Evolutionary conservation across 2,113 vertebrate genomes (phyloP).

Genomic region (Pomatostomus ruficeps): DNA sequence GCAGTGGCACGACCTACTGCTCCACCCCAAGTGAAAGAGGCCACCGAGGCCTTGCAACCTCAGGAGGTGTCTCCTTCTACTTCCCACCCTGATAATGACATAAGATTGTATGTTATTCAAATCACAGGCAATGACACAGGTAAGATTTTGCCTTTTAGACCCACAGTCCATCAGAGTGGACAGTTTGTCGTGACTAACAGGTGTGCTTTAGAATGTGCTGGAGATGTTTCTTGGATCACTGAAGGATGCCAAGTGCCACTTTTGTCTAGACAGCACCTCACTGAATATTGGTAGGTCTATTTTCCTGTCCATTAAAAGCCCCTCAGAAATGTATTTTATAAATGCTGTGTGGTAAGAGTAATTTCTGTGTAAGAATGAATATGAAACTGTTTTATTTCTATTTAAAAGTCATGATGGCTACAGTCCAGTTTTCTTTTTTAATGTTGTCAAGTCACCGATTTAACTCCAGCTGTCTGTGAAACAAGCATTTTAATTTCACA

Average conservation of each 20-base stretch:
- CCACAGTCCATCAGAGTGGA: constrained; percentile 34
- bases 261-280: constrained; percentile 35
- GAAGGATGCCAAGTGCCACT: constrained; percentile 48
- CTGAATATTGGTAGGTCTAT: constrained; percentile 27
- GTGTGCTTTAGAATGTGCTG: constrained; percentile 38
- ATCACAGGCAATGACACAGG: constrained; percentile 83
- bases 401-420: background rate
- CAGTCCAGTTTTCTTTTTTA: background rate
- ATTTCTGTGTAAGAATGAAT: background rate
- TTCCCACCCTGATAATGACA: constrained; percentile 63
- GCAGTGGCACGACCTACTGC: constrained; percentile 51
- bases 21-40: constrained; percentile 38
- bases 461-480: constrained; percentile 62
- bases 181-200: constrained; percentile 32
- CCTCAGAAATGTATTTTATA: background rate
- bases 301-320: background rate
- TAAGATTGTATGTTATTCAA: constrained; percentile 79
- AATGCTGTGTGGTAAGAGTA: background rate
- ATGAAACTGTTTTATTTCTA: background rate
- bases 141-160: constrained; percentile 76
- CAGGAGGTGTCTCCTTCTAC: constrained; percentile 60
- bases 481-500: constrained; percentile 73
- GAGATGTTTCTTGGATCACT: constrained; percentile 56
- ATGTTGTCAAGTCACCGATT: constrained; percentile 32
- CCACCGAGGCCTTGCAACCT: constrained; percentile 56